Base-by-base conservation (phyloP, 2,797 vertebrate species). In the Neopelma chrysocephalum region DNA sequence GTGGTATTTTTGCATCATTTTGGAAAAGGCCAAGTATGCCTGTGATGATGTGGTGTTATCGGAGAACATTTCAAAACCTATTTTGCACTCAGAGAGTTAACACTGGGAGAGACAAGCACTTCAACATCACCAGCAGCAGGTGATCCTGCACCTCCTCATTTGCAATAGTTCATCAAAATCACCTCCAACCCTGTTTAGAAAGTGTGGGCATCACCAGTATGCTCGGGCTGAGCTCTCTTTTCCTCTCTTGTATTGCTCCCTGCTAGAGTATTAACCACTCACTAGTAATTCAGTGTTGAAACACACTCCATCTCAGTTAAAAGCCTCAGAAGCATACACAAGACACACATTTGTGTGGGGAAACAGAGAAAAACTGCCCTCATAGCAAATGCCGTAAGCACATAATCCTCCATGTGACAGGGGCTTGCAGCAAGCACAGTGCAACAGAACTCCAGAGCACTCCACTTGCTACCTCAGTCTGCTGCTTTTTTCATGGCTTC, bases 1-100 rank as follows among this genome's bases (percentile, higher is more conserved):
- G 58, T 34, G 54, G 47, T 57, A 42, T 86, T 95, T 95, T 91
- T 94, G 58, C 70, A 90, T 72, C 43, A 38, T 91, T 90, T 86
- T 76, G 66, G 47, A 66, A 90, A 90, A 90, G 80, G 43, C 48
- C 76, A 83, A 61, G 54, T 42, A 58, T 54, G 72, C 42, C 25
- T 76, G 45, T 50, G 66, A 70, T 48, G 26, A 61, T 88, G 43
- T 61, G 80, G 56, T 76, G 17, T 76, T 93, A 90, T 42, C 31
- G 27, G 76, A 88, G 48, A 45, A 56, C 23, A 64, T 66, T 86
- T 79, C 40, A 51, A 54, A 50, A 38, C 18, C 31, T 88, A 3
- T 75, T 91, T 92, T 94, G 69, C 38, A 32, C 48, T 70, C 54
- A 48, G 65, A 80, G 73, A 38, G 22, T 72, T 93, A 88, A 78